phyloP scores from a whole-genome alignment of 1,140 invertebrate genomes.

The Doryteuthis pealeii region DNA sequence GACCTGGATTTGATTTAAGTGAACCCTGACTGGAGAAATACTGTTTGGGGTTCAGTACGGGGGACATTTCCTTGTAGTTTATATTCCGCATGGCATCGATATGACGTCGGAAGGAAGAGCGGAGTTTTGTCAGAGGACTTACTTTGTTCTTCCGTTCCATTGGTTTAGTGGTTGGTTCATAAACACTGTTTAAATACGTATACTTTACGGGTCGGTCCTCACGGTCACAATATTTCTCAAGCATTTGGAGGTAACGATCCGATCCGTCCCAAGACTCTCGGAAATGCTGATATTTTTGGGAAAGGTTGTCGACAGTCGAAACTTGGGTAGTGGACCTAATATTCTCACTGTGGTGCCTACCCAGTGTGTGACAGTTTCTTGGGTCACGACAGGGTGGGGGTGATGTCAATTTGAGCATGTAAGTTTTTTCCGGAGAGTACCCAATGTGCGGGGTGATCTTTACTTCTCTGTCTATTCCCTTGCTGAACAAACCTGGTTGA shows the following conservation, averaged over 20 bases:
- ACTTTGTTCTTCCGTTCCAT: not conserved
- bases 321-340: not conserved
- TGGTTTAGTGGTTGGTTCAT: not conserved
- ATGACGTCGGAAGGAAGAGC: not conserved
- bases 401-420: not conserved
- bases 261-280: not conserved
- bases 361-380: not conserved
- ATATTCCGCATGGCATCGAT: not conserved
- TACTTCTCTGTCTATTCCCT: too few relatives aligned
- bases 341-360: not conserved
- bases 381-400: not conserved
- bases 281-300: not conserved
- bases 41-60: not conserved
- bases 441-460: not conserved
- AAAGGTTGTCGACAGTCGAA: not conserved
- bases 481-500: too few relatives aligned
- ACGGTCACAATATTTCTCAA: not conserved
- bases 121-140: not conserved
- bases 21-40: not conserved
- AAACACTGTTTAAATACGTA: not conserved
- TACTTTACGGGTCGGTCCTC: not conserved
- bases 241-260: not conserved
- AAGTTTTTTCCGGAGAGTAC: not conserved
- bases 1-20: not conserved
- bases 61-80: constrained; percentile 4